These are phyloP conservation scores for Merodon equestris DNA, from an alignment of 2,888 invertebrate genomes.

Conservation along the genomic window DNA sequence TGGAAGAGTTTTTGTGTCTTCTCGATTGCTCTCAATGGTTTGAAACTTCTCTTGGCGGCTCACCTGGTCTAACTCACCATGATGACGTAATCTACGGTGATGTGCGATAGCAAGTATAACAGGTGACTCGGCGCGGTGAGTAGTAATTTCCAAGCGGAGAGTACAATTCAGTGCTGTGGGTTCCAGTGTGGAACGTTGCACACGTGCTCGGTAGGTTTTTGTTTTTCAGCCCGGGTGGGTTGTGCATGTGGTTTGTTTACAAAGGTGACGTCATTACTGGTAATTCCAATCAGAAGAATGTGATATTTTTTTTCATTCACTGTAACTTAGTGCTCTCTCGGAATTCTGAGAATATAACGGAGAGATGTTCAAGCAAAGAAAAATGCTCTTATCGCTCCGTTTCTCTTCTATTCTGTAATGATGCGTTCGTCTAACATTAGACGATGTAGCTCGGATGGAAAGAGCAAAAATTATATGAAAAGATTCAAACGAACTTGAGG, in stretches of 20 bases:
- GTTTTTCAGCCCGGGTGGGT: background rate
- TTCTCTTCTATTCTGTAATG: background rate
- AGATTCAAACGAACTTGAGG: slow-evolving; percentile 30
- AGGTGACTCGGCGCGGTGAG: slow-evolving; percentile 36
- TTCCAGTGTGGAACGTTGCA: slow-evolving; percentile 48
- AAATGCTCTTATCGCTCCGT: slow-evolving; percentile 9
- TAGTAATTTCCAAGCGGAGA: slow-evolving; percentile 45
- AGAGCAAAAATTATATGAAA: background rate
- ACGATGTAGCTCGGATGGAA: background rate
- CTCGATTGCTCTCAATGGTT: background rate
- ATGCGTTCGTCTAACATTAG: slow-evolving; percentile 16
- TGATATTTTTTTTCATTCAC: background rate
- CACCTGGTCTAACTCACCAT: slow-evolving; percentile 49
- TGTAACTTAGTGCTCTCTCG: slow-evolving; percentile 31
- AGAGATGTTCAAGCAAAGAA: slow-evolving; percentile 23
- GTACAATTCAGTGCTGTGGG: slow-evolving; percentile 4
- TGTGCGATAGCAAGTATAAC: slow-evolving; percentile 40
- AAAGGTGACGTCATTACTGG: slow-evolving; percentile 54
- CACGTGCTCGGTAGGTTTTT: slow-evolving; percentile 50
- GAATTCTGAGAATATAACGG: slow-evolving; percentile 48
- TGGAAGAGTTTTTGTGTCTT: slow-evolving; percentile 4
- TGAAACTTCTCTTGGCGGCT: slow-evolving; percentile 30
- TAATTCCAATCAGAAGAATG: slow-evolving; percentile 23
- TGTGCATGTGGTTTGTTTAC: slow-evolving; percentile 51
- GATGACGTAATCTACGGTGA: slow-evolving; percentile 43